Percentiles rank a stretch among this genome's conserved stretches.
These are phyloP conservation scores for Epistrophella euchroma DNA, from an alignment of 2,888 invertebrate genomes.

Conservation along the genomic window DNA sequence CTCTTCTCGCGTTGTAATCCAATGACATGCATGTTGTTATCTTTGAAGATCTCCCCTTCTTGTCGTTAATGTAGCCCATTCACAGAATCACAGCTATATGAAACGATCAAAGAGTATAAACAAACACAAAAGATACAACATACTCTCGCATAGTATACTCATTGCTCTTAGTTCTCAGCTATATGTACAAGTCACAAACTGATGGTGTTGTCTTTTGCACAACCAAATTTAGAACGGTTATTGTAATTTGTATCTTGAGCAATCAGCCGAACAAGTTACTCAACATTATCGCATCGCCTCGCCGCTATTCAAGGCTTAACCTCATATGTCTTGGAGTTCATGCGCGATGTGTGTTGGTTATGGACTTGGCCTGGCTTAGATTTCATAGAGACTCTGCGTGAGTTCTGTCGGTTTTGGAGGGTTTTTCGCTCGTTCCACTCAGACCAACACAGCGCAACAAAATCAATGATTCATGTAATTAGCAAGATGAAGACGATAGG, in stretches of 20 bases:
- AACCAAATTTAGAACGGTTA: slow-evolving; percentile 73
- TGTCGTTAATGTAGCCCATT: not conserved
- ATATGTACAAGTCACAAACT: slow-evolving; percentile 12
- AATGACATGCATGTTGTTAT: slow-evolving; percentile 65
- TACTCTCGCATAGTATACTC: not conserved
- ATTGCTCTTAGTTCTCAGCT: too few species aligned
- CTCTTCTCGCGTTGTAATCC: slow-evolving; percentile 26
- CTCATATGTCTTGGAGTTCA: slow-evolving; percentile 40
- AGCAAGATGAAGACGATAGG: slow-evolving; percentile 41
- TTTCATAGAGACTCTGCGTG: slow-evolving; percentile 12
- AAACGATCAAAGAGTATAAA: slow-evolving; percentile 51
- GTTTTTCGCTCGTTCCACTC: slow-evolving; percentile 9
- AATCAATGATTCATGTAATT: slow-evolving; percentile 66
- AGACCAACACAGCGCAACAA: not conserved
- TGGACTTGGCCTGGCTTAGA: slow-evolving; percentile 50
- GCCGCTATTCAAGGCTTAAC: not conserved
- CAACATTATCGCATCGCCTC: slow-evolving; percentile 25
- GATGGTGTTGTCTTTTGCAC: slow-evolving; percentile 30
- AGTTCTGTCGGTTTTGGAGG: slow-evolving; percentile 51
- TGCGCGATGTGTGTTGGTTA: not conserved
- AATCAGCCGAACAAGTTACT: slow-evolving; percentile 66
- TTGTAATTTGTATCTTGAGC: slow-evolving; percentile 71
- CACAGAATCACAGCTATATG: slow-evolving; percentile 42
- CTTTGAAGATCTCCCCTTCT: slow-evolving; percentile 38
- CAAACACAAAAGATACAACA: slow-evolving; percentile 46